Base-by-base conservation (phyloP, 2,888 invertebrate genomes). In the Spodoptera littoralis region DNA sequence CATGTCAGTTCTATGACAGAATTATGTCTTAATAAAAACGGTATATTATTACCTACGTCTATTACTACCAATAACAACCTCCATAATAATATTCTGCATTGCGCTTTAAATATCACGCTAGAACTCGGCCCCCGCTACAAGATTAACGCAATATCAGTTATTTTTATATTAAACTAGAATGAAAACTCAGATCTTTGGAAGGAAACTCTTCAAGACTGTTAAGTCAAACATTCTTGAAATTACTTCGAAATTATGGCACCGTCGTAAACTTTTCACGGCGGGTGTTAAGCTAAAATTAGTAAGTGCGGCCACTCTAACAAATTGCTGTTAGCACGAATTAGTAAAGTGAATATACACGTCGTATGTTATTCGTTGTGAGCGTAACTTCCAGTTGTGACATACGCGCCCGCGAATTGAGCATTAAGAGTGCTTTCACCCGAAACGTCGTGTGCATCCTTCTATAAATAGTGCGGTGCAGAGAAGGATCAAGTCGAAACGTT, bases 381-480 rank as follows among this genome's bases (percentile, higher is more conserved):
- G 84, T 81, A 80, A 83, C 77, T 83, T 82, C 81, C 81, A 81
- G 80, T 83, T 82, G 90, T 86, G 90, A 91, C 90, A 89, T 83
- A 84, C 79, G 77, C 82, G 86, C 84, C 90, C 88, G 91, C 92
- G 91, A 92, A 91, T 90, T 85, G 86, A 82, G 87, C 90, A 89
- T 92, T 89, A 90, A 90, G 91, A 93, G 94, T 93, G 92, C 94
- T 88, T 94, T 94, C 93, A 94, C 94, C 94, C 94, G 91, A 91
- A 92, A 84, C 91, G 87, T 87, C 91, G 93, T 88, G 90, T 92
- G 93, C 92, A 92, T 90, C 90, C 82, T 79, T 83, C 89, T 93
- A 93, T 90, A 89, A 91, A 93, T 93, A 92, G 91, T 77, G 67
- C 78, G 81, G 71, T 87, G 90, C 89, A 87, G 84, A 87, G 82